Evolutionary conservation across 53 echinoderm and acorn worm species (phyloP), one percentile per base, ranked within the genome.

Genomic region (Patiria pectinifera): DNA sequence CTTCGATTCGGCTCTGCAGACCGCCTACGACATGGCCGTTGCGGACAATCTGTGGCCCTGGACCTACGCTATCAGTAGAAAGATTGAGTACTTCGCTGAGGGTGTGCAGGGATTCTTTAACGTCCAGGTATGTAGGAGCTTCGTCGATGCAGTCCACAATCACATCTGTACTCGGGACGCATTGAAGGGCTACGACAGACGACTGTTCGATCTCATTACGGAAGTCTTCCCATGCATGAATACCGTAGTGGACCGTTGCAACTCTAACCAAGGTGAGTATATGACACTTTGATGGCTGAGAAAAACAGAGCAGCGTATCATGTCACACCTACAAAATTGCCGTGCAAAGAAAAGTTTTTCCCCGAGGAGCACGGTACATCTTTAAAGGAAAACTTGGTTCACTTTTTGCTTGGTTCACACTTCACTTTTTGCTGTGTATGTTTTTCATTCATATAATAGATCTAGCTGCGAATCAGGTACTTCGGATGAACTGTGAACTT

Each of bases 91-190:
- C 74, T 81, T 94, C 43, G 95, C 95, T 5, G 94, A 94, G 59
- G 95, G 92, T 6, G 95, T 94, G 2, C 95, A 95, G 95, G 23
- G 76, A 6, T 95, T 94, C 92, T 95, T 95, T 75, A 85, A 92
- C 80, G 94, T 90, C 76, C 89, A 95, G 62, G 60, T 74, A 0
- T 84, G 92, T 45, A 70, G 82, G 0, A 47, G 49, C 14, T 25
- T 77, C 35, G 81, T 26, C 3, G 92, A 92, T 69, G 53, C 53
- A 35, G 58, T 93, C 23, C 86, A 93, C 71, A 94, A 90, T 69
- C 11, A 76, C 53, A 81, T 95, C 85, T 92, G 92, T 43, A 95
- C 94, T 1, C 94, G 95, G 14, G 69, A 69, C 9, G 35, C 66
- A 14, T 60, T 95, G 83, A 71, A 23, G 43, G 80, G 44, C 78